A percentile compares a stretch with the other conserved stretches of the same genome.
Evolutionary conservation across 2,113 vertebrate genomes (phyloP).

Genomic region (Ifrita kowaldi): DNA sequence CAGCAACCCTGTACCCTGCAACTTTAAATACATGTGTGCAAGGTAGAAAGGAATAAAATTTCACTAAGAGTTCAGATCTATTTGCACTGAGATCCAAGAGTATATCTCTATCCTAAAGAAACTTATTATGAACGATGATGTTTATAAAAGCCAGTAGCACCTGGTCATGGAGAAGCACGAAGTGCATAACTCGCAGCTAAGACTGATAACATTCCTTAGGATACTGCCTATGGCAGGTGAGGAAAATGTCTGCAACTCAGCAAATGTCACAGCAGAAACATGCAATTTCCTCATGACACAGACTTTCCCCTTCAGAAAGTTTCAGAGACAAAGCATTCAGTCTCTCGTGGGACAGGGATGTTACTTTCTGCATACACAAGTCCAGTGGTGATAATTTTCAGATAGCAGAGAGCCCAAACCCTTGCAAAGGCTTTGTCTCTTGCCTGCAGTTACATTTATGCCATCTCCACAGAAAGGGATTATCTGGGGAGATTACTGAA

Average conservation of each 20-base stretch:
- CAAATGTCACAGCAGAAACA: background rate
- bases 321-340: background rate
- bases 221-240: background rate
- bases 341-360: background rate
- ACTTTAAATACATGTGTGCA: background rate
- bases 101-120: background rate
- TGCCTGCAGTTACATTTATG: accelerated
- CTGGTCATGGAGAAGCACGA: accelerated
- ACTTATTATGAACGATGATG: background rate
- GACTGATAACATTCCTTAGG: background rate
- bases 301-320: background rate
- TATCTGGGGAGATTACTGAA: background rate
- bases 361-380: accelerated
- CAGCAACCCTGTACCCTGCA: background rate
- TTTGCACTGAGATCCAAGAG: background rate
- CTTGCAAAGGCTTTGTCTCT: background rate
- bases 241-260: background rate
- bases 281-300: background rate
- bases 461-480: background rate
- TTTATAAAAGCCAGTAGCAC: background rate
- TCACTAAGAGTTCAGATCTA: background rate
- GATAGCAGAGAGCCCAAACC: background rate
- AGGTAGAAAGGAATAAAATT: background rate
- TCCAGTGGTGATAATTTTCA: background rate
- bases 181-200: background rate